These are phyloP conservation scores for Camptogramma bilineatum DNA, from an alignment of 2,888 invertebrate genomes.

Conservation along the genomic window DNA sequence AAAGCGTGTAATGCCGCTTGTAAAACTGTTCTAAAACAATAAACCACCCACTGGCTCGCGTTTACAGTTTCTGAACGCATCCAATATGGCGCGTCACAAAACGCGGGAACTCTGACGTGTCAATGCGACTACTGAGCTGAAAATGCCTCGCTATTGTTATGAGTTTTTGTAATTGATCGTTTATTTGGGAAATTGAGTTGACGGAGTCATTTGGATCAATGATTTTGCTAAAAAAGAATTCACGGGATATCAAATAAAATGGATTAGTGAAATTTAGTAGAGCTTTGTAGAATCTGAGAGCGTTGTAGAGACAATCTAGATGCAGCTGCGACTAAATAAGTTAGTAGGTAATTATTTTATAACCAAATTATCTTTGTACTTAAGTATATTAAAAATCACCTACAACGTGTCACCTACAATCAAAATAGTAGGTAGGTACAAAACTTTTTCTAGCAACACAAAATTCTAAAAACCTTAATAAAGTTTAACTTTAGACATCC, in stretches of 20 bases:
- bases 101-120: conserved; percentile 55
- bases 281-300: background rate
- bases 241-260: conserved; percentile 1
- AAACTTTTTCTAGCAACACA: background rate
- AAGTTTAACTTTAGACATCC: background rate
- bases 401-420: no score
- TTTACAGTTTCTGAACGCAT: conserved; percentile 45
- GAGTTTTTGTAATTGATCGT: conserved; percentile 43
- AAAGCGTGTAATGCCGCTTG: conserved; percentile 66
- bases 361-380: no score
- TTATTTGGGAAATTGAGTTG: conserved; percentile 48
- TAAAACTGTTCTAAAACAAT: conserved; percentile 82
- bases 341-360: no score
- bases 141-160: conserved; percentile 35
- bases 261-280: background rate
- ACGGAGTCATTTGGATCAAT: conserved; percentile 45
- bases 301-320: no score
- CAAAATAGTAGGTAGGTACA: background rate
- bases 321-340: no score
- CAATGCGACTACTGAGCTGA: conserved; percentile 47
- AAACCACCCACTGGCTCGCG: conserved; percentile 71
- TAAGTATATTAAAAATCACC: no score
- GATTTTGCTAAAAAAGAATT: conserved; percentile 10
- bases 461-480: background rate
- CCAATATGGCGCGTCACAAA: conserved; percentile 53